Evolutionary conservation across 2,888 invertebrate species (phyloP), one percentile per base, ranked within the genome.

Genomic region (Conomelus anceps): DNA sequence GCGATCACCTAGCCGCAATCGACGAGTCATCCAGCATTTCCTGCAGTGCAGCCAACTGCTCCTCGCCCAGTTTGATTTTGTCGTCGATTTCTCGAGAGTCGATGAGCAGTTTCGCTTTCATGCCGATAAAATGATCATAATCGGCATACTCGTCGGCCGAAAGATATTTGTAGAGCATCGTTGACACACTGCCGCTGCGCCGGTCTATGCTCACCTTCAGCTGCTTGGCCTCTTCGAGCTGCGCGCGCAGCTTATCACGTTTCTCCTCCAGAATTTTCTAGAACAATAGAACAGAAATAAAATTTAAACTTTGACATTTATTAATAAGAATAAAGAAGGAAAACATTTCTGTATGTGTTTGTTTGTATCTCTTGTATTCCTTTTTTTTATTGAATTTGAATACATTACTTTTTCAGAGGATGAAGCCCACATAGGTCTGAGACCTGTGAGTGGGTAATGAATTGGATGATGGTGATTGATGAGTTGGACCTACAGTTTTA

Each of bases 41-140:
- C 93, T 95, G 95, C 90, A 97, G 94, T 89, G 97, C 96, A 91
- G 94, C 93, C 92, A 97, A 94, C 93, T 97, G 97, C 93, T 97
- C 97, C 93, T 97, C 96, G 89, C 97, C 96, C 91, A 96, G 94
- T 92, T 96, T 96, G 91, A 98, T 96, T 93, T 97, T 97, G 93
- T 98, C 97, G 92, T 96, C 95, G 91, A 97, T 96, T 93, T 98
- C 97, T 92, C 97, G 95, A 90, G 96, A 95, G 93, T 97, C 97
- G 93, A 97, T 96, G 92, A 97, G 96, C 91, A 98, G 94, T 93
- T 97, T 97, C 34, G 97, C 96, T 94, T 97, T 98, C 96, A 97
- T 97, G 93, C 96, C 96, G 92, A 97, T 96, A 93, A 97, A 98
- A 93, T 97, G 96, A 92, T 96, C 96, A 93, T 97, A 98, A 92